phyloP scores from a whole-genome alignment of 2,888 invertebrate genomes.

The Orthosia gracilis region DNA sequence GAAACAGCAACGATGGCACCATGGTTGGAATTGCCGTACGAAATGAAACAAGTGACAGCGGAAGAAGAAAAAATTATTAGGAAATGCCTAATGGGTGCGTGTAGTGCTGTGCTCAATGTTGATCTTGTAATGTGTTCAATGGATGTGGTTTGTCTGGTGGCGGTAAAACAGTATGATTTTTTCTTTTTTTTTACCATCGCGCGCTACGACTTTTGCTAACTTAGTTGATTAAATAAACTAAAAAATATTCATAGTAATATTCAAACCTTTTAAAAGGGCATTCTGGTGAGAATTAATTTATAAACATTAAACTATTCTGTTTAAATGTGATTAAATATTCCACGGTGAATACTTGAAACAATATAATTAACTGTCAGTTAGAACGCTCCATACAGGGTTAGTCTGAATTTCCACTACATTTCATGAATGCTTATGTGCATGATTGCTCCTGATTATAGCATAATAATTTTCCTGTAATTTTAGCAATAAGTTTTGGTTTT shows the following conservation, averaged over 20 bases:
- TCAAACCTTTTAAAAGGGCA: background rate
- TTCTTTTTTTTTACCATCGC: background rate
- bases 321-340: conserved; percentile 33
- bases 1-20: conserved; percentile 78
- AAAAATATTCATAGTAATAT: no score
- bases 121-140: background rate
- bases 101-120: conserved; percentile 64
- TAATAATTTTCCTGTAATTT: conserved; percentile 18
- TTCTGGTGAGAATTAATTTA: background rate
- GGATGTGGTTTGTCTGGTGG: conserved; percentile 26
- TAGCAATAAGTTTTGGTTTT: background rate
- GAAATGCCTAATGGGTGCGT: conserved; percentile 86
- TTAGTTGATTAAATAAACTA: no score
- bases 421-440: conserved; percentile 28
- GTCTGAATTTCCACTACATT: conserved; percentile 34
- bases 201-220: background rate
- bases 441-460: conserved; percentile 6
- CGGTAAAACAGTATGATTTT: conserved; percentile 17
- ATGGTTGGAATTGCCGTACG: conserved; percentile 81
- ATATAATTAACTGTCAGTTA: conserved; percentile 44
- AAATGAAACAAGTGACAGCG: conserved; percentile 78
- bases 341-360: conserved; percentile 32
- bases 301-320: conserved; percentile 15
- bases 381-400: conserved; percentile 5
- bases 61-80: conserved; percentile 85